phyloP scores from a whole-genome alignment of 2,113 vertebrate genomes.

The Pyrgilauda ruficollis region DNA sequence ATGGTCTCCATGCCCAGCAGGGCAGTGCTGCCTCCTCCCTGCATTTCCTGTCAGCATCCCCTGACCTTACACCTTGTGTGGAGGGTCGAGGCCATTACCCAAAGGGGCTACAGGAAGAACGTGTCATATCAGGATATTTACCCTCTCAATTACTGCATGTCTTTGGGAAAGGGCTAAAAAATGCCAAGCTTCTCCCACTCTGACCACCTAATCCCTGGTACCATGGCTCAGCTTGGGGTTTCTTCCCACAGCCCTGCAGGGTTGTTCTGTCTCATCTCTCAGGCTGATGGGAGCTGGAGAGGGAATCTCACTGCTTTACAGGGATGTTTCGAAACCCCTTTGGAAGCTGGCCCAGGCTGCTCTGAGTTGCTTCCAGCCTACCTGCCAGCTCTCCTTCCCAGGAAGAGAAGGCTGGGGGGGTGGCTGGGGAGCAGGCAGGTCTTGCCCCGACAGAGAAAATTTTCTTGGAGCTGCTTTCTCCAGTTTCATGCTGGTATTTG shows the following conservation, averaged over 20 bases:
- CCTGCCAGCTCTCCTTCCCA: conserved; percentile 3
- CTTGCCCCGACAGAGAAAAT: neutral
- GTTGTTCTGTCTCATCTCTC: neutral
- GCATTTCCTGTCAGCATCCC: neutral
- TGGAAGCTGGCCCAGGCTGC: neutral
- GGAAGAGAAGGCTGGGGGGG: neutral
- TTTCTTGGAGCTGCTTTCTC: neutral
- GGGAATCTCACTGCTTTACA: neutral
- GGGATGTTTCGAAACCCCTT: neutral
- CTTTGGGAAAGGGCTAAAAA: neutral
- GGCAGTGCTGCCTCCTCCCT: neutral
- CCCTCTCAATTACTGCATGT: neutral
- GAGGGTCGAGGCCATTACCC: neutral
- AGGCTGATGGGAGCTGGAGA: neutral
- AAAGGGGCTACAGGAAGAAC: neutral
- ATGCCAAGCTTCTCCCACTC: neutral
- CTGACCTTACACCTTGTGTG: neutral
- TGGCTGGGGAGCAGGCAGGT: neutral
- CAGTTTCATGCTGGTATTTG: neutral
- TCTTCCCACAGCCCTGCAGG: neutral
- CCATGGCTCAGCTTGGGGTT: neutral
- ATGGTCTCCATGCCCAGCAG: neutral
- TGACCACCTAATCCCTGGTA: neutral
- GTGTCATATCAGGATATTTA: neutral
- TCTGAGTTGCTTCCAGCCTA: neutral